Conservation (phyloP, 2,888 invertebrate genomes). For the Malthinus seriepunctatus region DNA sequence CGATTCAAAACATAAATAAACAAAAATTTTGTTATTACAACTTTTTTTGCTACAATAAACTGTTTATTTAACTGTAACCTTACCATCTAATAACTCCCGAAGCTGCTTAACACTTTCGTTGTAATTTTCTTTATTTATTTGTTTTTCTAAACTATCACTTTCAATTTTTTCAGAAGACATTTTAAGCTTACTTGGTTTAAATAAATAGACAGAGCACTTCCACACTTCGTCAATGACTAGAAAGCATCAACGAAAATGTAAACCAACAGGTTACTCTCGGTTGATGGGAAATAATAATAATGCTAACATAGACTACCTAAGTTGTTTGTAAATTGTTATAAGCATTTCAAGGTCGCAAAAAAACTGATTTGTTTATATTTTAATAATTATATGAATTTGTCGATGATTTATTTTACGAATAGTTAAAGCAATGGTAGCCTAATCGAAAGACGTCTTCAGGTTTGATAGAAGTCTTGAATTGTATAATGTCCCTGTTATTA, state of each 20-base stretch:
- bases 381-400: too few species aligned
- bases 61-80: neutral
- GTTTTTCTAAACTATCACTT: slow-evolving; percentile 23
- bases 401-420: too few species aligned
- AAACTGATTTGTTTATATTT: too few species aligned
- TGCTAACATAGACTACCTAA: neutral
- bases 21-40: too few species aligned
- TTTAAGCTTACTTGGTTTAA: neutral
- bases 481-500: too few species aligned
- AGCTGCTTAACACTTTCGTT: slow-evolving; percentile 29
- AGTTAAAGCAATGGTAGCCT: too few species aligned
- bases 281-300: too few species aligned
- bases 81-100: slow-evolving; percentile 28
- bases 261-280: too few species aligned
- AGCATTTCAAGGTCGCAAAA: too few species aligned
- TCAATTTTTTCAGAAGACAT: slow-evolving; percentile 9
- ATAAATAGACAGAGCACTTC: neutral
- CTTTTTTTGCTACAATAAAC: neutral
- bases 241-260: neutral
- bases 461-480: too few species aligned
- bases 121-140: slow-evolving; percentile 28
- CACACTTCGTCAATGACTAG: neutral
- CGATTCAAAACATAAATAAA: too few species aligned
- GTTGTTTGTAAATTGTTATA: neutral
- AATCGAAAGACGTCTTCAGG: too few species aligned